These are phyloP conservation scores for Laothoe populi DNA, from an alignment of 2,888 invertebrate species.

Conservation along the genomic window DNA sequence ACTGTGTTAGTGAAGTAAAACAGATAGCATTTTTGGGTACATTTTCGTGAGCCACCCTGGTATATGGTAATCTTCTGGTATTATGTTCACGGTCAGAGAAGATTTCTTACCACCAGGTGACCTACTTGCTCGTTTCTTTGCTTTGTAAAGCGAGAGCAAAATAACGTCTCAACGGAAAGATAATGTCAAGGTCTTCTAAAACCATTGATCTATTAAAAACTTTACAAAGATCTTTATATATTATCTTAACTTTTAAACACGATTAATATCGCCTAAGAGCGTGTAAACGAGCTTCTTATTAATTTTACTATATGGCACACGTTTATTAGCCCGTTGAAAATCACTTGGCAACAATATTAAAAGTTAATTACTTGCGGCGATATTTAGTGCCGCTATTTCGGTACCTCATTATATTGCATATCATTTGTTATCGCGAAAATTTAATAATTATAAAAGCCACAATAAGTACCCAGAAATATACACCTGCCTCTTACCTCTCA, in stretches of 20 bases:
- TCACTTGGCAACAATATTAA: slow-evolving; percentile 14
- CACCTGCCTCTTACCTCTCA: too few relatives aligned
- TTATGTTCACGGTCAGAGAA: too few relatives aligned
- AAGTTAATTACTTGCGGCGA: slow-evolving; percentile 15
- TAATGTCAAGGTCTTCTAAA: neutral
- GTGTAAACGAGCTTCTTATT: slow-evolving; percentile 13
- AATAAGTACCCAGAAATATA: too few relatives aligned
- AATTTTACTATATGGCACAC: slow-evolving; percentile 10
- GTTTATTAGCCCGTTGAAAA: slow-evolving; percentile 20
- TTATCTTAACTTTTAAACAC: neutral
- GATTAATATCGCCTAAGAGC: neutral
- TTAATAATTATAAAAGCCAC: neutral
- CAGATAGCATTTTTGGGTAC: too few relatives aligned
- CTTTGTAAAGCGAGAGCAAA: too few relatives aligned
- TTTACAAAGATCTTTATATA: neutral
- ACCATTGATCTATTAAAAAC: neutral
- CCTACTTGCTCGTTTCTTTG: too few relatives aligned
- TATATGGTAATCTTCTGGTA: too few relatives aligned
- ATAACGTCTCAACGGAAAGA: too few relatives aligned
- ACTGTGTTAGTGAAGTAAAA: too few relatives aligned
- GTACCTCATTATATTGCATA: slow-evolving; percentile 1
- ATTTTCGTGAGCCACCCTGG: too few relatives aligned
- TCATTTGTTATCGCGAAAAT: neutral
- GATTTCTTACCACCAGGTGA: too few relatives aligned
- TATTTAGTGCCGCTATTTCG: slow-evolving; percentile 13